Conservation (phyloP, 1,140 invertebrate species). For the Plutomurus gul region DNA sequence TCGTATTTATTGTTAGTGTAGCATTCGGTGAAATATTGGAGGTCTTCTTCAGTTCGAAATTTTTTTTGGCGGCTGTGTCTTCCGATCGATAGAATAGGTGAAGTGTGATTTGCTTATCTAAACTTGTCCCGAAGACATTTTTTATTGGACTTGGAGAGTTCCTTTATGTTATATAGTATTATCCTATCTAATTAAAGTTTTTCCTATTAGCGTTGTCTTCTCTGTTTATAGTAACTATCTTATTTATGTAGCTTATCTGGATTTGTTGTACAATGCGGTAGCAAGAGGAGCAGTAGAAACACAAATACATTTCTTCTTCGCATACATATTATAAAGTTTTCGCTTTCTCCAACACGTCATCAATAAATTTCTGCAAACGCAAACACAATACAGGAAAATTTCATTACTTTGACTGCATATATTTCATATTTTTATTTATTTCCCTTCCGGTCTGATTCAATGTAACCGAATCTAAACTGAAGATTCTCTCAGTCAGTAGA, state of each 20-base stretch:
- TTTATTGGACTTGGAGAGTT: not conserved
- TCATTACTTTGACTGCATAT: not conserved
- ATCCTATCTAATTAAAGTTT: conserved; percentile 12
- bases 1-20: no score
- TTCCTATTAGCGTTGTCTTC: conserved; percentile 22
- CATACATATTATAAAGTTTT: conserved; percentile 72
- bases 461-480: no score
- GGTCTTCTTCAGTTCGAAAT: not conserved
- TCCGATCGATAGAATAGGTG: not conserved
- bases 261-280: conserved; percentile 23
- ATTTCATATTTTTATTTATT: no score
- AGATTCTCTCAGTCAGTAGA: no score
- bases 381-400: not conserved
- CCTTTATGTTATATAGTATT: not conserved
- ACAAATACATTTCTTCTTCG: conserved; percentile 20
- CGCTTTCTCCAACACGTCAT: conserved; percentile 83
- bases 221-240: not conserved
- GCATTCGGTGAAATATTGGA: not conserved
- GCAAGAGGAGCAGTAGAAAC: conserved; percentile 23
- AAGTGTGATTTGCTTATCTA: not conserved
- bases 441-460: no score
- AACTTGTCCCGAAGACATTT: not conserved
- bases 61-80: not conserved
- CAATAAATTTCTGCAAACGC: conserved; percentile 77
- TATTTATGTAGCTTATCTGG: not conserved